Percentiles rank a stretch among this genome's conserved stretches.
Evolutionary conservation across 2,888 invertebrate genomes (phyloP).

Genomic region (Archips crataeganus): DNA sequence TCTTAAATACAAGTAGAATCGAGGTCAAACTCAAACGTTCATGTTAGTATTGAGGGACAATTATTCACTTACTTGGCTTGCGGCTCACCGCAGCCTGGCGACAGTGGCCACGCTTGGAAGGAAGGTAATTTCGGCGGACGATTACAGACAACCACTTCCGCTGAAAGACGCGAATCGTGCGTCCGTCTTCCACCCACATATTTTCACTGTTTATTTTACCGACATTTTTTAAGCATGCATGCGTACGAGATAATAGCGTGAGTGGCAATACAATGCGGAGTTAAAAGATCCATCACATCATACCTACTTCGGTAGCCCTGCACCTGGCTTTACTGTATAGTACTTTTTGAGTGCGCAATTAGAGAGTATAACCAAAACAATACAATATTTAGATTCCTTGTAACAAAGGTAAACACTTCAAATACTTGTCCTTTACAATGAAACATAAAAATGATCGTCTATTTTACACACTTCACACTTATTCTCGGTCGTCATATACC

Average conservation of each 20-base stretch:
- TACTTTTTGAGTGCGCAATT: background rate
- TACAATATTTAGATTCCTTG: too few relatives aligned
- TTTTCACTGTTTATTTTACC: slow-evolving; percentile 33
- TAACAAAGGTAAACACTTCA: background rate
- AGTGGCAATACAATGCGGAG: too few relatives aligned
- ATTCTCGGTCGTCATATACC: slow-evolving; percentile 7
- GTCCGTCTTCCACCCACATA: slow-evolving; percentile 47
- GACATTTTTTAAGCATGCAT: background rate
- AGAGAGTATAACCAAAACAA: too few relatives aligned
- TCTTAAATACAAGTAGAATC: background rate
- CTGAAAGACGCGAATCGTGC: slow-evolving; percentile 71
- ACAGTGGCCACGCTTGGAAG: slow-evolving; percentile 57
- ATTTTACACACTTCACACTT: slow-evolving; percentile 22
- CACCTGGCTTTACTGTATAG: too few relatives aligned
- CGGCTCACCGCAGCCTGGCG: slow-evolving; percentile 57
- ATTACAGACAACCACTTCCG: slow-evolving; percentile 77
- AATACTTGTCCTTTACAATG: background rate
- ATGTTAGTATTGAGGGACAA: slow-evolving; percentile 23
- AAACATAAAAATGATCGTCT: slow-evolving; percentile 14
- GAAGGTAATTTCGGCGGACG: slow-evolving; percentile 58
- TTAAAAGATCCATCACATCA: too few relatives aligned
- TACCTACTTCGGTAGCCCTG: too few relatives aligned
- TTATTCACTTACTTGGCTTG: slow-evolving; percentile 43
- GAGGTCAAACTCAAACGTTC: slow-evolving; percentile 12
- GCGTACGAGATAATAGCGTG: too few relatives aligned